phyloP scores from a whole-genome alignment of 2,797 vertebrate species.

The Gambelia wislizenii region DNA sequence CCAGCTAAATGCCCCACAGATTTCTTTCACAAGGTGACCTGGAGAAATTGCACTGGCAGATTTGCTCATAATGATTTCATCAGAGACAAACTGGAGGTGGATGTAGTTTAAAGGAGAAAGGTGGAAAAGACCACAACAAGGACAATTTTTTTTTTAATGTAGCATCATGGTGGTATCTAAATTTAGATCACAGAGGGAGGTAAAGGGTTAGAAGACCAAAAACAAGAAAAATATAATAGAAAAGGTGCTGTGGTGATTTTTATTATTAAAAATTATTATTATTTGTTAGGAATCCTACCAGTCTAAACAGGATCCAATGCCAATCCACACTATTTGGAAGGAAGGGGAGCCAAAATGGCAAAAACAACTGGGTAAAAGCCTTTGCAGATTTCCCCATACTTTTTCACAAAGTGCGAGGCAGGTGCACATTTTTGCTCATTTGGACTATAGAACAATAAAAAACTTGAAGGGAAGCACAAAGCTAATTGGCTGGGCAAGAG shows the following conservation, averaged over 20 bases:
- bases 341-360: too few species aligned
- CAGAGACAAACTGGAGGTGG: neutral
- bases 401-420: too few species aligned
- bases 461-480: too few species aligned
- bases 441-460: too few species aligned
- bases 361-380: too few species aligned
- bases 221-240: neutral
- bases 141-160: neutral
- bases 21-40: neutral
- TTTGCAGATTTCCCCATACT: too few species aligned
- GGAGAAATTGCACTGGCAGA: neutral
- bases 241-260: neutral
- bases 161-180: neutral
- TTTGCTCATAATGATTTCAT: slow-evolving; percentile 11
- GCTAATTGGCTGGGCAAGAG: too few species aligned
- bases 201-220: neutral
- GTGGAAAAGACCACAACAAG: neutral
- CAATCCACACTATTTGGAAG: too few species aligned
- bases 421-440: too few species aligned
- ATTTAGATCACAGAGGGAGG: neutral
- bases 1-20: neutral
- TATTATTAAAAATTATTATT: neutral
- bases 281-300: too few species aligned
- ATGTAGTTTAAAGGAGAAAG: slow-evolving; percentile 8
- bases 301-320: too few species aligned